A percentile compares a stretch with the other conserved stretches of the same genome.
These are phyloP conservation scores for Leucoraja ocellata DNA, from an alignment of 2,797 vertebrate species.

Conservation along the genomic window DNA sequence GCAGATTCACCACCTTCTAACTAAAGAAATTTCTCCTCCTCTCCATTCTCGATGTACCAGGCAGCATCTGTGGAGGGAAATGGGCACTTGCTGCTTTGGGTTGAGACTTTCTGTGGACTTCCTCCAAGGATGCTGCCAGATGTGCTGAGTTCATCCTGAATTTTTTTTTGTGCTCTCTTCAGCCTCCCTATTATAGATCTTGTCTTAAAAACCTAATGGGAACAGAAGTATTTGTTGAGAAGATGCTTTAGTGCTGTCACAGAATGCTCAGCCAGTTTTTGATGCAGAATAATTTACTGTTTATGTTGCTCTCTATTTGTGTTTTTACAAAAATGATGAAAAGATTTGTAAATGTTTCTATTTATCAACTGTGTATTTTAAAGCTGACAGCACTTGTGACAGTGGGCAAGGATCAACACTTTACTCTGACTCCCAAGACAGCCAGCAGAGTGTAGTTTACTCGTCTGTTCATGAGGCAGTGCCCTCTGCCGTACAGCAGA, in stretches of 20 bases:
- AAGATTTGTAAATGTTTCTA: background rate
- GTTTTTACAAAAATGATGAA: background rate
- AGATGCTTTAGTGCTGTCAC: background rate
- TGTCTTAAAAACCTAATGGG: background rate
- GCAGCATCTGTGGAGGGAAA: too few relatives aligned
- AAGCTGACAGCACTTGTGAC: constrained; percentile 87
- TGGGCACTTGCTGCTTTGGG: too few relatives aligned
- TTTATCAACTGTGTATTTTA: background rate
- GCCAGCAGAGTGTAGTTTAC: constrained; percentile 85
- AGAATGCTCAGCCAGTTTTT: background rate
- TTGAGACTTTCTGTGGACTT: too few relatives aligned
- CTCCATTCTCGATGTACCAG: too few relatives aligned
- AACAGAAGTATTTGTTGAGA: background rate
- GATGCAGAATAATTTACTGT: background rate
- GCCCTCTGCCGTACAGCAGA: constrained; percentile 68
- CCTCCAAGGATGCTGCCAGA: too few relatives aligned
- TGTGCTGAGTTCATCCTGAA: too few relatives aligned
- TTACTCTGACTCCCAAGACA: constrained; percentile 89
- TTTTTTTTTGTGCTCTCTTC: too few relatives aligned
- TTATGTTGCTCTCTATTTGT: background rate
- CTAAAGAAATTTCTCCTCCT: too few relatives aligned
- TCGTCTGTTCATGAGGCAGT: constrained; percentile 73
- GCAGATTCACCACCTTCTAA: too few relatives aligned
- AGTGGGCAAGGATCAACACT: constrained; percentile 89
- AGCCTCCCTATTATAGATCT: too few relatives aligned